Conservation (phyloP, 2,888 invertebrate genomes). For the Synergus itoensis region DNA sequence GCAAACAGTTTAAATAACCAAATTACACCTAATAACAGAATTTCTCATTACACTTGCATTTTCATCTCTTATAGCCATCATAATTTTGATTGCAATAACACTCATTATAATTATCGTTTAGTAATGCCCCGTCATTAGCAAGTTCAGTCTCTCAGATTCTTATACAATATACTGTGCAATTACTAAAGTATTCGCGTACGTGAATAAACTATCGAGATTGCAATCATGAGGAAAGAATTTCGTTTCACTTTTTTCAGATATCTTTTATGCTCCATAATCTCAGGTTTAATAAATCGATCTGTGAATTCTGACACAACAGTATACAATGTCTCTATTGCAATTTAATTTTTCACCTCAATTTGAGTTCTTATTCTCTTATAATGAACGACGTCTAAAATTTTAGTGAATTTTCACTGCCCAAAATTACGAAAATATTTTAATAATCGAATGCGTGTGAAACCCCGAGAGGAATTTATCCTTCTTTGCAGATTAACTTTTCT, state of each 20-base stretch:
- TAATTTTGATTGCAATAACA: background rate
- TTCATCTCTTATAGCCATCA: conserved; percentile 12
- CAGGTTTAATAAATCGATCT: background rate
- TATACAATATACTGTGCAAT: conserved; percentile 8
- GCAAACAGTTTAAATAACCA: background rate
- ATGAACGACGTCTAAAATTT: too few relatives aligned
- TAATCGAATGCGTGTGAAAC: conserved; percentile 16
- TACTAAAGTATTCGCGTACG: conserved; percentile 6
- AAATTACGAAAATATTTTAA: background rate
- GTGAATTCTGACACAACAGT: background rate
- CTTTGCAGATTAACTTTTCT: conserved; percentile 12
- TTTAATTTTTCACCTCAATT: background rate
- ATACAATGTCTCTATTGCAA: background rate
- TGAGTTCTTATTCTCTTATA: too few relatives aligned
- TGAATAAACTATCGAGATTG: conserved; percentile 18
- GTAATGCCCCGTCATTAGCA: conserved; percentile 13
- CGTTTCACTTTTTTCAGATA: conserved; percentile 7
- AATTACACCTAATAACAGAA: background rate
- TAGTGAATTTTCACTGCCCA: background rate
- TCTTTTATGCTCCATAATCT: conserved; percentile 29
- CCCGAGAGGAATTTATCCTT: background rate
- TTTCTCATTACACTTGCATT: conserved; percentile 15
- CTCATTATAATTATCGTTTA: conserved; percentile 13
- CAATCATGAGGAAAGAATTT: conserved; percentile 13
- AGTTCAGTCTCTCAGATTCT: conserved; percentile 14